A percentile compares a stretch with the other conserved stretches of the same genome.
Conservation (phyloP, 2,797 vertebrate species). For the Tolypeutes matacus region DNA sequence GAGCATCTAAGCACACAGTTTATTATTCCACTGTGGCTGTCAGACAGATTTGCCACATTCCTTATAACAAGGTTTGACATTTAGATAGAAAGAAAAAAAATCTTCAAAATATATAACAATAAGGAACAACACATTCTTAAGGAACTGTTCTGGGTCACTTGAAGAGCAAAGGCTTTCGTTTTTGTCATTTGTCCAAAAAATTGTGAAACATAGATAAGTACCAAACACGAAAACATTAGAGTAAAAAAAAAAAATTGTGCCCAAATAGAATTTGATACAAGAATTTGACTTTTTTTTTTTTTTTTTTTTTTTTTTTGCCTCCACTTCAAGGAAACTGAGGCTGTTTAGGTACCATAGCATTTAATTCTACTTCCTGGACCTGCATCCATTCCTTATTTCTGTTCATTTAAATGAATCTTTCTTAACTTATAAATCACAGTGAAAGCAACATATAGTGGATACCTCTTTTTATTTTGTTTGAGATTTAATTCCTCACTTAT, state of each 20-base stretch:
- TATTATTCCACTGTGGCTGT: neutral
- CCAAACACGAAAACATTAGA: neutral
- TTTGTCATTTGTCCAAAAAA: neutral
- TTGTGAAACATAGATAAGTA: neutral
- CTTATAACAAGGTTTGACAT: neutral
- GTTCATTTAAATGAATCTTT: neutral
- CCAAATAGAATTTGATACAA: neutral
- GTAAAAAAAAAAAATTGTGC: neutral
- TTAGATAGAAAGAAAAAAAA: neutral
- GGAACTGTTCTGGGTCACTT: neutral
- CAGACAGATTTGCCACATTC: neutral
- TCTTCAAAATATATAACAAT: neutral
- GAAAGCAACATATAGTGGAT: neutral
- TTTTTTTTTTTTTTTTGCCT: neutral
- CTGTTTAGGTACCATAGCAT: neutral
- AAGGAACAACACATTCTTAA: neutral
- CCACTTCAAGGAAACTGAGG: neutral
- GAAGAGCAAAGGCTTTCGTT: neutral
- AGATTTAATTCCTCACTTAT: neutral
- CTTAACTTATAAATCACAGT: neutral
- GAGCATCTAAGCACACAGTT: neutral
- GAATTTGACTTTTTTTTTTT: neutral
- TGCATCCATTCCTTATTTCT: neutral
- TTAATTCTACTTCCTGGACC: accelerated
- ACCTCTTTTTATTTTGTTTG: neutral